A percentile compares a stretch with the other conserved stretches of the same genome.
Evolutionary conservation across 2,888 invertebrate species (phyloP).

Genomic region (Cryptus viduatorius): DNA sequence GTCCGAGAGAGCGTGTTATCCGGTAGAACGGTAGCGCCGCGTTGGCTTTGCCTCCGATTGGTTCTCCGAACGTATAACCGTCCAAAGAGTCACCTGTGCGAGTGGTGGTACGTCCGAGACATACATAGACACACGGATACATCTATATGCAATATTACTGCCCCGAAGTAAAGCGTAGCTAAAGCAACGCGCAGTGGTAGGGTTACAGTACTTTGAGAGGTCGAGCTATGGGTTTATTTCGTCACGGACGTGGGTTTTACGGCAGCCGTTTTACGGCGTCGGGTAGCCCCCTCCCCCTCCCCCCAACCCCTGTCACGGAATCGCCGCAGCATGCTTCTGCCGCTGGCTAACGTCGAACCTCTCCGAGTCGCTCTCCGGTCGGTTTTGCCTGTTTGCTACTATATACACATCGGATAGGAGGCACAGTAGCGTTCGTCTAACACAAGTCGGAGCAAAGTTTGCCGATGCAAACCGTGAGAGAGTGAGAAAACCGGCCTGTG

Average conservation of each 20-base stretch:
- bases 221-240: slow-evolving; percentile 71
- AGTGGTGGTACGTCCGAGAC: slow-evolving; percentile 45
- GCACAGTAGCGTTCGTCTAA: not conserved
- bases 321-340: slow-evolving; percentile 47
- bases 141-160: slow-evolving; percentile 32
- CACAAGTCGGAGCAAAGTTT: not conserved
- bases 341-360: slow-evolving; percentile 28
- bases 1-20: slow-evolving; percentile 43
- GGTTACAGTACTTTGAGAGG: slow-evolving; percentile 44
- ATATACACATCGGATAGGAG: not conserved
- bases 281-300: slow-evolving; percentile 14
- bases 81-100: slow-evolving; percentile 41
- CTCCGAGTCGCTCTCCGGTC: not conserved
- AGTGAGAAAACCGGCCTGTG: not conserved
- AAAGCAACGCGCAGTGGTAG: slow-evolving; percentile 36
- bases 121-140: slow-evolving; percentile 12
- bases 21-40: slow-evolving; percentile 33
- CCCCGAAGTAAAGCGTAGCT: slow-evolving; percentile 48
- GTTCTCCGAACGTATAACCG: slow-evolving; percentile 69
- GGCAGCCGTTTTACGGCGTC: slow-evolving; percentile 69
- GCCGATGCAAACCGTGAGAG: not conserved
- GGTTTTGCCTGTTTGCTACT: not conserved
- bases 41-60: slow-evolving; percentile 62
- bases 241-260: slow-evolving; percentile 77
- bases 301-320: slow-evolving; percentile 43